Conservation (phyloP, 2,888 invertebrate species). For the Brenthis daphne region DNA sequence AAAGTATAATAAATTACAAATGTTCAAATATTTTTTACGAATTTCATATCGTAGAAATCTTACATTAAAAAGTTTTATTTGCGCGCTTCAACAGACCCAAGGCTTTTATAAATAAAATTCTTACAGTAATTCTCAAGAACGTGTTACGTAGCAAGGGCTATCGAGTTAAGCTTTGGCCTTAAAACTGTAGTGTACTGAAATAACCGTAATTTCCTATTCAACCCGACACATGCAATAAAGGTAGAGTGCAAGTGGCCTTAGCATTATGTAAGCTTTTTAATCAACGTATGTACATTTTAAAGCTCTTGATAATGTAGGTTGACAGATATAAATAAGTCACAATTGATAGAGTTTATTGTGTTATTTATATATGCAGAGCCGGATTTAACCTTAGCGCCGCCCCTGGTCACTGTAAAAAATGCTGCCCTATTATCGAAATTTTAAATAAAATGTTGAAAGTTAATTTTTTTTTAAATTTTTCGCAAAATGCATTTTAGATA, state of each 20-base stretch:
- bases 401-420: no score
- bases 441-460: no score
- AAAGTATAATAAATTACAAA: no score
- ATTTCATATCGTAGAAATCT: no score
- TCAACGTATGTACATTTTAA: background rate
- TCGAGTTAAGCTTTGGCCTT: slow-evolving; percentile 39
- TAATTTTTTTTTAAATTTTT: no score
- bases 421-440: no score
- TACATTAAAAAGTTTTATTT: no score
- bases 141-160: slow-evolving; percentile 26
- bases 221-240: slow-evolving; percentile 62
- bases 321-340: background rate
- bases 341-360: background rate
- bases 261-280: slow-evolving; percentile 13
- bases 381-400: no score
- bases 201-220: slow-evolving; percentile 63
- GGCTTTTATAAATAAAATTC: slow-evolving; percentile 8
- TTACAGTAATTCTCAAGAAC: slow-evolving; percentile 14
- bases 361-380: no score
- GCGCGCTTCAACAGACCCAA: background rate
- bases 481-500: no score
- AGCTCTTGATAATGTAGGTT: background rate
- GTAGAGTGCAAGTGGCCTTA: slow-evolving; percentile 50
- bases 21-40: no score
- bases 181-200: slow-evolving; percentile 50